Evolutionary conservation across 2,888 invertebrate genomes (phyloP), one percentile per base, ranked within the genome.

Genomic region (Harmothoe impar): DNA sequence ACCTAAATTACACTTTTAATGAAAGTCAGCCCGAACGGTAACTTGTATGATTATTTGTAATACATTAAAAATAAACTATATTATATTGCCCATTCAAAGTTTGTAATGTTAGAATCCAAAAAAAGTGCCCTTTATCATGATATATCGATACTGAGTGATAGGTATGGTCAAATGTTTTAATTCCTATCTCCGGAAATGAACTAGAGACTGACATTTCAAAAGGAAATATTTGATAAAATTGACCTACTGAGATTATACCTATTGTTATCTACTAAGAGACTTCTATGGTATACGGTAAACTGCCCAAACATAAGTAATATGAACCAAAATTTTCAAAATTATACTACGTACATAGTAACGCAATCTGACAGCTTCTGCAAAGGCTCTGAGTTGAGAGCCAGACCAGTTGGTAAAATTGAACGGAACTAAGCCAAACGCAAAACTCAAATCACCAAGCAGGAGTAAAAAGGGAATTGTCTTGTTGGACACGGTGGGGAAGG

Each of bases 301-400:
- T 62, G 62, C 62, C 62, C 62, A 62, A 62, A n/a, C 20, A 62
- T 3, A 7, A 62, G 43, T 43, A 43, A 62, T n/a, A n/a, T 20
- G 3, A 62, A 62, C 62, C 20, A 62, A 62, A 62, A 62, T 15
- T 20, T 62, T 62, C 62, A 62, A 62, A 62, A 62, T n/a, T 7
- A n/a, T 62, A 62, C 20, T n/a, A 62, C 7, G 20, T n/a, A 20
- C 20, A n/a, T 62, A n/a, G 62, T n/a, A 62, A 62, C 62, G 15
- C 23, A 62, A 62, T 62, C 20, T 1, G 62, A 62, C 23, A 15
- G 20, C 3, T 62, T 62, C 62, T 12, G 62, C 43, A 81, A 81
- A 35, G 81, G 43, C 81, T 81, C 43, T 81, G 15, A 81, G 43
- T n/a, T 43, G 81, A 43, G 43, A 81, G 81, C 81, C 81, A 81